Percentiles rank a stretch among this genome's conserved stretches.
Conservation (phyloP, 2,113 vertebrate species). For the Seriola aureovittata region DNA sequence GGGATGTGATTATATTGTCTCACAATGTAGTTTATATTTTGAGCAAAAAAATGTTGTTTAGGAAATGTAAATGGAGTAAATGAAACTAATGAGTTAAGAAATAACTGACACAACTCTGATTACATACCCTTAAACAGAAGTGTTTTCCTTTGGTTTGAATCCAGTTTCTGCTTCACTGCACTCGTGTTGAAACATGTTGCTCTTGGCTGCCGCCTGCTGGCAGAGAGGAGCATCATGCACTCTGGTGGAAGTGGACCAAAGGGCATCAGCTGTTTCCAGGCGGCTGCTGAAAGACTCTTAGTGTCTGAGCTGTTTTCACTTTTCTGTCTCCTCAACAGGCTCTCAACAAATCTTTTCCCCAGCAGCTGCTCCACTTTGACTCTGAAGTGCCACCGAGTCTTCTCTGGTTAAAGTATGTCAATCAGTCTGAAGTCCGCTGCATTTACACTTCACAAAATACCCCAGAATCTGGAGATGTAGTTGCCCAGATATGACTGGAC, state of each 20-base stretch:
- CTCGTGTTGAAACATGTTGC: background rate
- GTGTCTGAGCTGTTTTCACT: no score
- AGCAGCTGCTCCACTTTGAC: background rate
- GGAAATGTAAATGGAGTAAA: no score
- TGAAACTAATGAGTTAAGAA: no score
- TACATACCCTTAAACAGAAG: background rate
- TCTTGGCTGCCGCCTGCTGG: slow-evolving; percentile 32
- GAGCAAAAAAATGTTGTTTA: no score
- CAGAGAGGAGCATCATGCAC: background rate
- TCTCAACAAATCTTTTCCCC: background rate
- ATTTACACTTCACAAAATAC: background rate
- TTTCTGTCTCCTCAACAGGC: slow-evolving; percentile 6
- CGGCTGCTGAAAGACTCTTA: slow-evolving; percentile 22
- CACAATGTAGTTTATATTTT: no score
- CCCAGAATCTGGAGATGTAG: background rate
- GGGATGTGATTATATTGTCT: no score
- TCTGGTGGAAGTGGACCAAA: slow-evolving; percentile 7
- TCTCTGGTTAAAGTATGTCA: background rate
- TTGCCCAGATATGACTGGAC: no score
- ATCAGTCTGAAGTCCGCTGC: background rate
- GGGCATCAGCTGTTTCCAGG: slow-evolving; percentile 30
- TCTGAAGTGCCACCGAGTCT: background rate
- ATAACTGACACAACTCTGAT: background rate
- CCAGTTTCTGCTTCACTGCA: no score
- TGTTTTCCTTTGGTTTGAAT: no score